Percentiles rank a stretch among this genome's conserved stretches.
These are phyloP conservation scores for Chirona hameri DNA, from an alignment of 2,888 invertebrate genomes.

Conservation along the genomic window DNA sequence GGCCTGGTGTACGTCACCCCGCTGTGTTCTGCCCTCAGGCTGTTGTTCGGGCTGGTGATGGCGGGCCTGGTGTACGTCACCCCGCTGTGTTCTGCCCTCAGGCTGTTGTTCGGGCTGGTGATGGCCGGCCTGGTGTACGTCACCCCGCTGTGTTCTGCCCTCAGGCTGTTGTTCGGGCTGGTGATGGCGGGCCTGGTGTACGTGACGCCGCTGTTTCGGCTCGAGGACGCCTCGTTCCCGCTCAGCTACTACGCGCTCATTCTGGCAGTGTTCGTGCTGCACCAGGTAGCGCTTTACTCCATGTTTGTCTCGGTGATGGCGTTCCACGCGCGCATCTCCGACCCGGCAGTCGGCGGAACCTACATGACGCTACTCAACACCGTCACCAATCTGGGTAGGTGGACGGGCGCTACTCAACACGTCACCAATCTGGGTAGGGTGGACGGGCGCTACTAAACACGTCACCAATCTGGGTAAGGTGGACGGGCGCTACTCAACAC, in stretches of 20 bases:
- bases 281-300: constrained; percentile 82
- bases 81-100: constrained; percentile 43
- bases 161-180: constrained; percentile 76
- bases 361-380: constrained; percentile 99
- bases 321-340: constrained; percentile 94
- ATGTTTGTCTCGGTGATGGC: constrained; percentile 99
- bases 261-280: constrained; percentile 42
- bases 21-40: too few species aligned
- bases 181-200: constrained; percentile 79
- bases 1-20: too few species aligned
- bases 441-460: not conserved
- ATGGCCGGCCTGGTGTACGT: constrained; percentile 79
- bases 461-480: too few species aligned
- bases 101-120: constrained; percentile 77
- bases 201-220: constrained; percentile 70
- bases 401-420: not conserved
- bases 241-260: constrained; percentile 37
- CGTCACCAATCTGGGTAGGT: constrained; percentile 79
- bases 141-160: constrained; percentile 61
- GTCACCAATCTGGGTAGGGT: too few species aligned
- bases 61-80: too few species aligned
- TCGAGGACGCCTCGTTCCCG: constrained; percentile 36
- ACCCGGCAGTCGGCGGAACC: constrained; percentile 94
- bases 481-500: too few species aligned
- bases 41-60: too few species aligned